Evolutionary conservation across 2,888 invertebrate species (phyloP).

Genomic region (Acleris literana): DNA sequence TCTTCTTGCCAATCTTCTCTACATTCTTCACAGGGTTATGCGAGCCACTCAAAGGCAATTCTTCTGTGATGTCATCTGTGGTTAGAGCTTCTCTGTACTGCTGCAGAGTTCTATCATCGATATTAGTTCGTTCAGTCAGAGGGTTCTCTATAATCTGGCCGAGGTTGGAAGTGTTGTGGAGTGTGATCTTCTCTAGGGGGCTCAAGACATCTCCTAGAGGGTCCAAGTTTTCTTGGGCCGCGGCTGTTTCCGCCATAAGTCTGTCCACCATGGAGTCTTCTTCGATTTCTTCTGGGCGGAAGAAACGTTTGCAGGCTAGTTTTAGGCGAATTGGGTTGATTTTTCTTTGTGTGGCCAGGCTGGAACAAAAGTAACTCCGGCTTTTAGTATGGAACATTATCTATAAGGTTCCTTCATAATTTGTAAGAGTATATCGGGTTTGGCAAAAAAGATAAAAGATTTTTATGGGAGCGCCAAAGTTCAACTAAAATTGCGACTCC

Average conservation of each 20-base stretch:
- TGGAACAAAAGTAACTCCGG: constrained; percentile 39
- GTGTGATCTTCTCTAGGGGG: constrained; percentile 53
- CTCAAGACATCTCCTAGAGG: constrained; percentile 57
- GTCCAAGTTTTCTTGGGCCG: constrained; percentile 53
- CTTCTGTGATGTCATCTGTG: constrained; percentile 45
- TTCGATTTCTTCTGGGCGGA: constrained; percentile 41
- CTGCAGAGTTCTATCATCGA: constrained; percentile 52
- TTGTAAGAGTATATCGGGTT: too few relatives aligned
- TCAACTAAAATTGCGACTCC: too few relatives aligned
- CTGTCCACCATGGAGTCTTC: constrained; percentile 52
- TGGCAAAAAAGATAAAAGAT: too few relatives aligned
- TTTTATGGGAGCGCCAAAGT: too few relatives aligned
- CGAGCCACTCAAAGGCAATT: constrained; percentile 50
- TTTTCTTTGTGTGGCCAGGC: constrained; percentile 46
- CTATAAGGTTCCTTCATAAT: too few relatives aligned
- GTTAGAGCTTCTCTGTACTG: constrained; percentile 57
- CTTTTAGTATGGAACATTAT: too few relatives aligned
- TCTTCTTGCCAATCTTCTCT: constrained; percentile 46
- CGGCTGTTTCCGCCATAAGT: constrained; percentile 55
- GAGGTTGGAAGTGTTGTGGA: constrained; percentile 52
- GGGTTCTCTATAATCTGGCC: constrained; percentile 49
- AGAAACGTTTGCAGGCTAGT: constrained; percentile 49
- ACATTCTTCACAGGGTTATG: constrained; percentile 53
- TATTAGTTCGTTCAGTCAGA: constrained; percentile 13
- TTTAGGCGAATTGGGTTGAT: constrained; percentile 51